Evolutionary conservation across 2,888 invertebrate genomes (phyloP).

Genomic region (Zelleria hepariella): DNA sequence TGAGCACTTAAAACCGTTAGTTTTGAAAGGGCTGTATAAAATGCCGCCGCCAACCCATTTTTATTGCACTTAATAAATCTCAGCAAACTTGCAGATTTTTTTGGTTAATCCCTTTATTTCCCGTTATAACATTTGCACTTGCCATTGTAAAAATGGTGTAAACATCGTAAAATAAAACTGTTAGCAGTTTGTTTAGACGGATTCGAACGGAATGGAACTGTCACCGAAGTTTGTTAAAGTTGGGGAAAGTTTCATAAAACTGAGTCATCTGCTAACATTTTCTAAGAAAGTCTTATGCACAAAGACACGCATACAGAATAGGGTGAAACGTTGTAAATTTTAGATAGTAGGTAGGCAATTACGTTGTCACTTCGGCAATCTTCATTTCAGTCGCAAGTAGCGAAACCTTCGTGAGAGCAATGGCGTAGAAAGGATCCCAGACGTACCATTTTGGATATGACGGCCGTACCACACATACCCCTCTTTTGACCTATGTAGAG

Average conservation of each 20-base stretch:
- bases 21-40: slow-evolving; percentile 25
- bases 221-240: background rate
- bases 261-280: background rate
- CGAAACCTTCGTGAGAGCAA: background rate
- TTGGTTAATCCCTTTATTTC: background rate
- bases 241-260: background rate
- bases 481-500: too few species aligned
- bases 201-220: background rate
- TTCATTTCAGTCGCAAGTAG: background rate
- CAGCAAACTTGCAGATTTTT: slow-evolving; percentile 11
- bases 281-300: background rate
- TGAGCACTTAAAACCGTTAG: slow-evolving; percentile 27
- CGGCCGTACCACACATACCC: too few species aligned
- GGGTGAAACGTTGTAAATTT: background rate
- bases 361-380: background rate
- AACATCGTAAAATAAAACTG: background rate
- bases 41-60: slow-evolving; percentile 21
- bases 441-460: too few species aligned
- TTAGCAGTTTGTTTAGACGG: background rate
- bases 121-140: background rate
- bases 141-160: background rate
- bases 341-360: background rate
- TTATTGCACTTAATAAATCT: slow-evolving; percentile 44
- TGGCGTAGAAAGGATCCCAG: too few species aligned
- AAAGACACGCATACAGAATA: background rate